Evolutionary conservation across 2,888 invertebrate genomes (phyloP), one percentile per base, ranked within the genome.

Genomic region (Stegophylla sp.): DNA sequence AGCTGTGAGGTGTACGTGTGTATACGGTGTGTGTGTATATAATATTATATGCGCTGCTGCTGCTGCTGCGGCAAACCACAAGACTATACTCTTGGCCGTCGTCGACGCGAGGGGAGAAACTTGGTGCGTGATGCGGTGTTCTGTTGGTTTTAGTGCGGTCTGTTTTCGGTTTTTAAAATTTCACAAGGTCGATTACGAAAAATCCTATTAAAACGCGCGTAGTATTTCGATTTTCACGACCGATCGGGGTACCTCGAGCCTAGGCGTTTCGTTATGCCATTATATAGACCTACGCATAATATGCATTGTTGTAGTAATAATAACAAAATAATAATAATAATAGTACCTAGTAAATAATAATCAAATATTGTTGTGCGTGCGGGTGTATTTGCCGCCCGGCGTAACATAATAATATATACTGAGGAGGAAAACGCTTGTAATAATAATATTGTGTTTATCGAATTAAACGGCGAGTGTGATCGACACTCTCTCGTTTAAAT

Each of bases 141-240:
- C 7, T 34, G 34, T 79, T 79, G 71, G 48, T 45, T 79, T 79
- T 51, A 51, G 51, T 71, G 79, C 69, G 69, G 79, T 59, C 77
- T 17, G 67, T 77, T 67, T 69, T 71, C 48, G 51, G 34, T 71
- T 71, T 79, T 71, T 41, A 20, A 61, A n/a, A 77, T 69, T 69
- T 59, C 64, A 64, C 48, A 41, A 61, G 71, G 69, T 51, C 69
- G 20, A 43, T 23, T 67, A 61, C 12, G 41, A 53, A 53, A 77
- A 67, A 76, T 76, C 66, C 56, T 12, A 59, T 67, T 59, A 56
- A 77, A 77, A 45, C 20, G 61, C 20, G 61, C 7, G 4, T 3
- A 20, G 2, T 26, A 51, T 74, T 74, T 74, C 17, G 48, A 48
- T 64, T 64, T 75, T 75, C 75, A 64, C 75, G 34, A 34, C 34